Evolutionary conservation across 2,113 vertebrate genomes (phyloP).

Genomic region (Bucco capensis): DNA sequence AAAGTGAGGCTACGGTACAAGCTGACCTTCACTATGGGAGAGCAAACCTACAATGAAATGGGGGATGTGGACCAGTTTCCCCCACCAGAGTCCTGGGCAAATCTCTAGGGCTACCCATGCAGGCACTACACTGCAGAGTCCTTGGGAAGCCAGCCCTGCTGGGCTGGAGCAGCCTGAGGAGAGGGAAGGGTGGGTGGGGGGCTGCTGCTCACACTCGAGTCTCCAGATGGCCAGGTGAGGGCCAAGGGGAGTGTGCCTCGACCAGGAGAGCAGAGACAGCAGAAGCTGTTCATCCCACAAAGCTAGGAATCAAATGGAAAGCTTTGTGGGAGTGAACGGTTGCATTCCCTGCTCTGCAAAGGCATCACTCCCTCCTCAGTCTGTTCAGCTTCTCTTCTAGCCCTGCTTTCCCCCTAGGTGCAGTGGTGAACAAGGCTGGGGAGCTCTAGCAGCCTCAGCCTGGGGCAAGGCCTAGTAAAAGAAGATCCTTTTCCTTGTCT

Average conservation of each 20-base stretch:
- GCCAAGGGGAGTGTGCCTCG: not conserved
- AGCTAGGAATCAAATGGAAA: not conserved
- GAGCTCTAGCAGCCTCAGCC: slow-evolving; percentile 1
- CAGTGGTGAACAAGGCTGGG: not conserved
- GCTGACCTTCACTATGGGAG: slow-evolving; percentile 88
- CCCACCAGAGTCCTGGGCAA: slow-evolving; percentile 88
- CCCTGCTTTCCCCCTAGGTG: not conserved
- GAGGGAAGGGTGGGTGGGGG: not conserved
- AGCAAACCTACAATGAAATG: slow-evolving; percentile 87
- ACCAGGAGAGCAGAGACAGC: slow-evolving; percentile 19
- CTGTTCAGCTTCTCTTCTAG: slow-evolving; percentile 28
- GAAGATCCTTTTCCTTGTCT: not conserved
- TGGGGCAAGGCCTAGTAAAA: not conserved
- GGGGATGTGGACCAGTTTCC: slow-evolving; percentile 96
- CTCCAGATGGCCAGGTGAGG: not conserved
- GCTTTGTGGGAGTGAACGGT: not conserved
- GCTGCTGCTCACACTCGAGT: not conserved
- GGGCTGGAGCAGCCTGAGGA: slow-evolving; percentile 24
- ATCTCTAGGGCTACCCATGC: slow-evolving; percentile 72
- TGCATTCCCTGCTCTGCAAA: slow-evolving; percentile 50
- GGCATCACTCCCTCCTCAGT: not conserved
- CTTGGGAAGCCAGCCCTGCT: not conserved
- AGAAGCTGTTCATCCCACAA: not conserved
- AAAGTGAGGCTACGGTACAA: slow-evolving; percentile 96
- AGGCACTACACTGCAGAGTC: slow-evolving; percentile 19